Conservation (phyloP, 1,140 invertebrate genomes). For the Lasioglossum albipes region DNA sequence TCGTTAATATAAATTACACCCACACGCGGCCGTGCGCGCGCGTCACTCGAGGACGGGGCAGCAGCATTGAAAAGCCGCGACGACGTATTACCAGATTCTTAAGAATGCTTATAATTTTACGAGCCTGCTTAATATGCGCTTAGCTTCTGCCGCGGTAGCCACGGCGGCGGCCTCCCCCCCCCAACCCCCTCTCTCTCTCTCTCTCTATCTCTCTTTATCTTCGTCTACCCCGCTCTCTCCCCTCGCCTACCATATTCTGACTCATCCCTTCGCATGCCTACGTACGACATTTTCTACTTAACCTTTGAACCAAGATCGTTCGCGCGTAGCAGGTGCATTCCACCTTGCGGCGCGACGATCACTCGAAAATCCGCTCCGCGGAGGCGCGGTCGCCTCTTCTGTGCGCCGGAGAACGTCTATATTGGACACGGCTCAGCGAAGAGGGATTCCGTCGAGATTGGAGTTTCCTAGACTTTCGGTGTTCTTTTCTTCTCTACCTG, state of each 20-base stretch:
- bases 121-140: constrained; percentile 76
- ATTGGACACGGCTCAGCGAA: constrained; percentile 42
- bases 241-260: neutral
- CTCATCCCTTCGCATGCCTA: constrained; percentile 32
- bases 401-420: constrained; percentile 48
- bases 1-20: constrained; percentile 71
- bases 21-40: constrained; percentile 16
- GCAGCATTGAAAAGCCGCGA: constrained; percentile 35
- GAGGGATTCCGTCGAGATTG: constrained; percentile 23
- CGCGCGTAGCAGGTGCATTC: constrained; percentile 62
- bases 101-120: constrained; percentile 78
- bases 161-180: constrained; percentile 22
- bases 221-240: too few species aligned
- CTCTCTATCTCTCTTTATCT: too few species aligned
- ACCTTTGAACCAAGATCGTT: constrained; percentile 63
- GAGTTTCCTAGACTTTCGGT: neutral
- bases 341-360: constrained; percentile 47
- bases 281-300: constrained; percentile 69
- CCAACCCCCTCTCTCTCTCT: too few species aligned
- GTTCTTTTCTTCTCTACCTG: neutral
- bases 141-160: constrained; percentile 71
- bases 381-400: constrained; percentile 37
- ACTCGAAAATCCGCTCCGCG: constrained; percentile 50
- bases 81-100: constrained; percentile 73
- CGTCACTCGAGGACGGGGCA: constrained; percentile 2